These are phyloP conservation scores for Drosophila kokeensis DNA, from an alignment of 2,888 invertebrate genomes.

Conservation along the genomic window DNA sequence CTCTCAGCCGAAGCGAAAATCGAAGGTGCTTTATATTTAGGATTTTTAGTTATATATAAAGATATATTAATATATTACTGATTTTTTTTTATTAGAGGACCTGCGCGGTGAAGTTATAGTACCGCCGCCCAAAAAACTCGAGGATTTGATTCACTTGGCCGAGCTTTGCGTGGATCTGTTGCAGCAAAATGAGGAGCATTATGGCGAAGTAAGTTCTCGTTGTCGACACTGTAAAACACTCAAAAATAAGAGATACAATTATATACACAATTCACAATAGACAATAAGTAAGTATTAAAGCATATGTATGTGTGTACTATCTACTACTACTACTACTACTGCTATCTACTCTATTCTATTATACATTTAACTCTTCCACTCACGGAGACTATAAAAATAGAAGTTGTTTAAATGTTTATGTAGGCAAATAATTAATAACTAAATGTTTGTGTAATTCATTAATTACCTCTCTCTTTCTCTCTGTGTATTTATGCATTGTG, in stretches of 20 bases:
- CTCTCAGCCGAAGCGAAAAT: slow-evolving; percentile 98
- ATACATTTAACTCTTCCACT: neutral
- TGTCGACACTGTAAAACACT: neutral
- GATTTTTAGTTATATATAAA: neutral
- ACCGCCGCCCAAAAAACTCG: slow-evolving; percentile 94
- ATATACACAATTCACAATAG: neutral
- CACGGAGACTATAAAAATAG: neutral
- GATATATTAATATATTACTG: neutral
- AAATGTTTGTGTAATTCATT: slow-evolving; percentile 4
- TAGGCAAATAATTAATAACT: slow-evolving; percentile 14
- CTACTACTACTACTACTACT: neutral
- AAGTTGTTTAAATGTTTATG: slow-evolving; percentile 29
- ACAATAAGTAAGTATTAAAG: slow-evolving; percentile 22
- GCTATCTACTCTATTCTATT: neutral
- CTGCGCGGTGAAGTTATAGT: slow-evolving; percentile 92
- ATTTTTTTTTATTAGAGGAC: slow-evolving; percentile 90
- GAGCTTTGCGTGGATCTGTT: slow-evolving; percentile 99
- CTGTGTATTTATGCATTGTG: neutral
- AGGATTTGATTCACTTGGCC: slow-evolving; percentile 98
- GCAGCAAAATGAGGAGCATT: slow-evolving; percentile 99
- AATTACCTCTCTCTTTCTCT: neutral
- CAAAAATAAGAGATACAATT: neutral
- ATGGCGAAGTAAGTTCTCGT: slow-evolving; percentile 94
- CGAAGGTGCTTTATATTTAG: slow-evolving; percentile 89
- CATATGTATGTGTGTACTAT: neutral